Evolutionary conservation across 2,888 invertebrate genomes (phyloP).

Genomic region (Drosophila pseudotakahashii): DNA sequence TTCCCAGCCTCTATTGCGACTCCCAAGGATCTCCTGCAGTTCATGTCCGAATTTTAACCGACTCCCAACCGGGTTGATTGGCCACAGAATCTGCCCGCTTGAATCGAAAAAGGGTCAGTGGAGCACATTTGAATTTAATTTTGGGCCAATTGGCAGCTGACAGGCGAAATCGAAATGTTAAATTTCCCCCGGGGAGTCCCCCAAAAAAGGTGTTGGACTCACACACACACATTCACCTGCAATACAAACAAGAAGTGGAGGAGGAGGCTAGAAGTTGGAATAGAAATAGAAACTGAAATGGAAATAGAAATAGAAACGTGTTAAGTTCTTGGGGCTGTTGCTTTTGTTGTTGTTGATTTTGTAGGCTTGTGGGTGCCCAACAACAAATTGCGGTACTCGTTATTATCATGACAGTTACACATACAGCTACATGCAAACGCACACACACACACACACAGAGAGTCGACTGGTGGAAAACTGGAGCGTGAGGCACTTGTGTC

Average conservation of each 20-base stretch:
- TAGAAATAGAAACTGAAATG: conserved; percentile 5
- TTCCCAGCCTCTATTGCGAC: not conserved
- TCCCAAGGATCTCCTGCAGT: not conserved
- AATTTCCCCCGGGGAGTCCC: not conserved
- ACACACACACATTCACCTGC: not conserved
- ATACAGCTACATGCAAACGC: conserved; percentile 26
- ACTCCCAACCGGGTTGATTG: not conserved
- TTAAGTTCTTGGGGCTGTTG: conserved; percentile 45
- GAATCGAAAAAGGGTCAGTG: conserved; percentile 3
- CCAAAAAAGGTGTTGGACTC: conserved; percentile 28
- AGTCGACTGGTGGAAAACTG: conserved; percentile 53
- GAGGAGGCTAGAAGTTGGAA: not conserved
- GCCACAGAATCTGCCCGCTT: not conserved
- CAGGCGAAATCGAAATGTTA: conserved; percentile 17
- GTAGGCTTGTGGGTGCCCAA: conserved; percentile 46
- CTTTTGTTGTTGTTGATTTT: conserved; percentile 37
- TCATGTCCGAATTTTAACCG: not conserved
- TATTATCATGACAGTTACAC: conserved; percentile 55
- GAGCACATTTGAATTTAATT: conserved; percentile 4
- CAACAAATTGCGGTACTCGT: conserved; percentile 70
- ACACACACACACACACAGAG: conserved; percentile 11
- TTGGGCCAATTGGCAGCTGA: conserved; percentile 14
- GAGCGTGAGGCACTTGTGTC: conserved; percentile 79
- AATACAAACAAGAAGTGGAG: not conserved
- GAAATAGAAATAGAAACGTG: conserved; percentile 35